Conservation (phyloP, 2,113 vertebrate genomes). For the Passer montanus region DNA sequence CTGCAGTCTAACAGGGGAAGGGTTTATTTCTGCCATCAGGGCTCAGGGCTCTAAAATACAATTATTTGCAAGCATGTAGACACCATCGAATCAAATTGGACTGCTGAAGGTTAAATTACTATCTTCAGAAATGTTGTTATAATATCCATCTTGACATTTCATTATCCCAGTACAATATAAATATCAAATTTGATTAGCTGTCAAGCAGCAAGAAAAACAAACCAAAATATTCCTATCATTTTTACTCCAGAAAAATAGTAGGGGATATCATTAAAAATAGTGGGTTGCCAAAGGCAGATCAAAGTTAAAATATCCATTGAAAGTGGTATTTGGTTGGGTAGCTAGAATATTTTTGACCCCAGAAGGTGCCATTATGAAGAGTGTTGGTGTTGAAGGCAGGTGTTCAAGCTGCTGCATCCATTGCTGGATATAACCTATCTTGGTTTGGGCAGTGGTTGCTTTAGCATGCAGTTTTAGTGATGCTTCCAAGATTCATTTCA, state of each 20-base stretch:
- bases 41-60: not conserved
- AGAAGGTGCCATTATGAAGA: not conserved
- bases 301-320: not conserved
- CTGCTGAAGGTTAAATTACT: slow-evolving; percentile 43
- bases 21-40: not conserved
- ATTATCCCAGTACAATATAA: slow-evolving; percentile 23
- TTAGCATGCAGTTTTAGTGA: not conserved
- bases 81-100: not conserved
- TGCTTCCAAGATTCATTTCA: not conserved
- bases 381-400: not conserved
- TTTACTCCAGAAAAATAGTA: not conserved
- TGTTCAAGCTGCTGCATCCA: not conserved
- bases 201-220: slow-evolving; percentile 16
- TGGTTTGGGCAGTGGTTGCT: not conserved
- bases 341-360: not conserved
- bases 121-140: slow-evolving; percentile 19
- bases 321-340: not conserved
- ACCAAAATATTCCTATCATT: not conserved
- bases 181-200: slow-evolving; percentile 18
- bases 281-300: not conserved
- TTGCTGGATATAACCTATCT: not conserved
- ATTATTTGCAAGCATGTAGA: not conserved
- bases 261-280: not conserved
- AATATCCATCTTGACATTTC: slow-evolving; percentile 30
- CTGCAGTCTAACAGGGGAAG: not conserved